phyloP scores from a whole-genome alignment of 2,797 vertebrate genomes.

The Uromys caudimaculatus region DNA sequence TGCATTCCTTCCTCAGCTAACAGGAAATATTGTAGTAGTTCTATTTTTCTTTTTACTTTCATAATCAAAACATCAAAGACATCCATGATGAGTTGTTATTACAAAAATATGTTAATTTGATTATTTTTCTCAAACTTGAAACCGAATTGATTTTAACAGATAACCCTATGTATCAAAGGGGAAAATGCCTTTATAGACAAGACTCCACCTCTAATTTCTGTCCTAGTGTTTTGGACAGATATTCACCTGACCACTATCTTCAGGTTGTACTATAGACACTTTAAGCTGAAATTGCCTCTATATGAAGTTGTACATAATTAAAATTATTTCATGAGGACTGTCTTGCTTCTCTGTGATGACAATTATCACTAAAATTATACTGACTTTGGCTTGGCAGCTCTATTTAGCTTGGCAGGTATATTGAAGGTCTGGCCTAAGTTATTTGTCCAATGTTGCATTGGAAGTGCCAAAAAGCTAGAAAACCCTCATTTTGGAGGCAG shows the following conservation, averaged over 20 bases:
- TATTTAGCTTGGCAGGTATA: not conserved
- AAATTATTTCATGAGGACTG: not conserved
- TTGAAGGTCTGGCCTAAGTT: not conserved
- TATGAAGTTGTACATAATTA: not conserved
- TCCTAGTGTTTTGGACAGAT: not conserved
- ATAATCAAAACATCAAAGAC: not conserved
- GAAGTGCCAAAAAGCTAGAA: not conserved
- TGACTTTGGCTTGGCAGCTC: not conserved
- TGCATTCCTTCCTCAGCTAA: not conserved
- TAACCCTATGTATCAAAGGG: not conserved
- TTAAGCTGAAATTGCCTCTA: not conserved
- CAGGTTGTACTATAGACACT: not conserved
- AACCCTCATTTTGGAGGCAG: not conserved
- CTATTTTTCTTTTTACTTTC: not conserved
- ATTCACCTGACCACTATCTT: not conserved
- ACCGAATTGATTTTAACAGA: not conserved
- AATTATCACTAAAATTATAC: not conserved
- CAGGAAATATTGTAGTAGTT: not conserved
- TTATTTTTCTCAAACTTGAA: not conserved
- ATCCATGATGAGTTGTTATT: not conserved
- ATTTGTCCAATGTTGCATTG: not conserved
- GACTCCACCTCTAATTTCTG: not conserved
- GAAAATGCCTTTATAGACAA: not conserved
- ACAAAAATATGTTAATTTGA: not conserved
- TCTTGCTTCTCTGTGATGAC: not conserved